Conservation (phyloP, 2,797 vertebrate genomes). For the Leptoclinus maculatus region DNA sequence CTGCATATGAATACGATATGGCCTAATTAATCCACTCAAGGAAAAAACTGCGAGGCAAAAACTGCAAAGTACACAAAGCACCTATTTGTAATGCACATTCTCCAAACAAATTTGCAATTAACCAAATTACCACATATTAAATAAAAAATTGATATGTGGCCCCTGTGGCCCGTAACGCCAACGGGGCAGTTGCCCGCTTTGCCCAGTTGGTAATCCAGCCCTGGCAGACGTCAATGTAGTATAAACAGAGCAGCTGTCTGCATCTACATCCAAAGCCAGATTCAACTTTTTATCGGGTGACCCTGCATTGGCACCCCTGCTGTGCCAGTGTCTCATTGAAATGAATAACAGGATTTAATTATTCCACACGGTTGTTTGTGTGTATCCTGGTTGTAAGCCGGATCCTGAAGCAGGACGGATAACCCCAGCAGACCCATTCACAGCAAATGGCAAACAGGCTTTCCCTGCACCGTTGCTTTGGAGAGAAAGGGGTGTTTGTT, state of each 20-base stretch:
- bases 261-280: neutral
- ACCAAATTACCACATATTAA: neutral
- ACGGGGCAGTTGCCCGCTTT: neutral
- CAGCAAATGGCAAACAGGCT: constrained; percentile 43
- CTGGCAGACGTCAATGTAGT: neutral
- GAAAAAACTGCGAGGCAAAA: neutral
- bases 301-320: neutral
- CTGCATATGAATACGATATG: neutral
- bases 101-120: neutral
- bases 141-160: neutral
- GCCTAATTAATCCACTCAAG: neutral
- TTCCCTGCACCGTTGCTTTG: constrained; percentile 25
- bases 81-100: neutral
- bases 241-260: neutral
- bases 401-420: constrained; percentile 14
- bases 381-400: constrained; percentile 21
- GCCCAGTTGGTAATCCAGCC: neutral
- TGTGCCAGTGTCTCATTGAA: constrained; percentile 21
- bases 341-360: constrained; percentile 5
- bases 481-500: constrained; percentile 42
- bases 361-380: constrained; percentile 12
- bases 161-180: neutral
- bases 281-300: neutral
- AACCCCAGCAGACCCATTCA: constrained; percentile 36
- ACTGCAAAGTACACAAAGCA: neutral